Conservation (phyloP, 2,113 vertebrate species). For the Megaceryle torquata region DNA sequence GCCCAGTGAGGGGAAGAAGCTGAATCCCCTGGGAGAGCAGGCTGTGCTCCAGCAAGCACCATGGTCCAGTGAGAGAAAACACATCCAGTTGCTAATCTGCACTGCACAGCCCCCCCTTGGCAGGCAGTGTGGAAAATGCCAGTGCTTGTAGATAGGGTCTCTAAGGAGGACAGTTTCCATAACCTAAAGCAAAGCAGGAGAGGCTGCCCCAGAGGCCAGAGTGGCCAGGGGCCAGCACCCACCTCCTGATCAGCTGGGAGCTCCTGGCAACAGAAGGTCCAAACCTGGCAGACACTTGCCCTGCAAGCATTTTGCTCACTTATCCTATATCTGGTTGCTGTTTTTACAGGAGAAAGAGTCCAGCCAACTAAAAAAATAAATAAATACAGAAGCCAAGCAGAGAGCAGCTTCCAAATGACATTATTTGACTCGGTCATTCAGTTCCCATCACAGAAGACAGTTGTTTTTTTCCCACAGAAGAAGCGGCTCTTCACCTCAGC, state of each 20-base stretch:
- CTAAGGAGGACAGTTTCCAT: conserved; percentile 53
- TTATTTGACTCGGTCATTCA: background rate
- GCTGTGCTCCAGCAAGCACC: background rate
- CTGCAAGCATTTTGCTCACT: background rate
- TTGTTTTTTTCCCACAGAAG: background rate
- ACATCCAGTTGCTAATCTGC: background rate
- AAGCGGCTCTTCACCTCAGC: background rate
- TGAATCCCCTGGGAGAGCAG: background rate
- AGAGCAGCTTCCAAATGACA: background rate
- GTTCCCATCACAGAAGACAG: background rate
- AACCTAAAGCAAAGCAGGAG: conserved; percentile 10
- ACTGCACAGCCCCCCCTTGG: background rate
- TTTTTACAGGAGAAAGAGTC: background rate
- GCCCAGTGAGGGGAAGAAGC: accelerated
- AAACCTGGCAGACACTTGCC: background rate
- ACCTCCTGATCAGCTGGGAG: accelerated
- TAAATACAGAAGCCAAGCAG: background rate
- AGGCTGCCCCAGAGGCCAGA: background rate
- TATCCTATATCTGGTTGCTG: background rate
- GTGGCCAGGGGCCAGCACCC: background rate
- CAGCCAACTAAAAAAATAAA: background rate
- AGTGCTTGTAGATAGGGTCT: conserved; percentile 14
- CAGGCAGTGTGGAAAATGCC: conserved; percentile 52
- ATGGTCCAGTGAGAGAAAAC: background rate
- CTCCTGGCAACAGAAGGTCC: background rate